Percentiles rank a stretch among this genome's conserved stretches.
These are phyloP conservation scores for Urocynchramus pylzowi DNA, from an alignment of 2,113 vertebrate species.

Conservation along the genomic window DNA sequence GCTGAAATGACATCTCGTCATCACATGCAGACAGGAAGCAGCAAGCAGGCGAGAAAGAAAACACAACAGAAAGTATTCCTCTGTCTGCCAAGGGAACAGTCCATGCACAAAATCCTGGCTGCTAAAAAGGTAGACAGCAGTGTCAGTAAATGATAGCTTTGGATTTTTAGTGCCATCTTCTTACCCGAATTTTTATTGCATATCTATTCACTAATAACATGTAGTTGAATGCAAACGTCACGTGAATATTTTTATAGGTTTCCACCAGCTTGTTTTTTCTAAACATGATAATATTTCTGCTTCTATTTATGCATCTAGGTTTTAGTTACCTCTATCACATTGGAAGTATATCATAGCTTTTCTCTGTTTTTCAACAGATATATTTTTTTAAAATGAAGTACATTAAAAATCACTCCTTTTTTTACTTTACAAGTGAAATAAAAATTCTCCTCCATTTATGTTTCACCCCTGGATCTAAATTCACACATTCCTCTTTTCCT, in stretches of 20 bases:
- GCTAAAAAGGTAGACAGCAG: not conserved
- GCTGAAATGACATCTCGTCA: slow-evolving; percentile 30
- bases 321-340: not conserved
- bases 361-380: not conserved
- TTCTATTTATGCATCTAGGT: not conserved
- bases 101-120: slow-evolving; percentile 13
- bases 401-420: not conserved
- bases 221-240: not conserved
- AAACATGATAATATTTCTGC: not conserved
- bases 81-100: slow-evolving; percentile 9
- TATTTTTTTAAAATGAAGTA: not conserved
- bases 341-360: not conserved
- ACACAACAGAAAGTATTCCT: slow-evolving; percentile 38
- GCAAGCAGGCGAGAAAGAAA: slow-evolving; percentile 26
- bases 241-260: not conserved
- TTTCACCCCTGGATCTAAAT: slow-evolving; percentile 32
- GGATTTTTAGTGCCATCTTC: not conserved
- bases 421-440: not conserved
- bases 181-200: not conserved
- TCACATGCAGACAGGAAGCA: slow-evolving; percentile 44
- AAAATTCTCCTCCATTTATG: not conserved
- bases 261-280: not conserved
- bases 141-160: not conserved
- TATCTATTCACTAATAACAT: not conserved
- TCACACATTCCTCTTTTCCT: slow-evolving; percentile 10